These are phyloP conservation scores for Syrrhaptes paradoxus DNA, from an alignment of 2,113 vertebrate species.

Conservation along the genomic window DNA sequence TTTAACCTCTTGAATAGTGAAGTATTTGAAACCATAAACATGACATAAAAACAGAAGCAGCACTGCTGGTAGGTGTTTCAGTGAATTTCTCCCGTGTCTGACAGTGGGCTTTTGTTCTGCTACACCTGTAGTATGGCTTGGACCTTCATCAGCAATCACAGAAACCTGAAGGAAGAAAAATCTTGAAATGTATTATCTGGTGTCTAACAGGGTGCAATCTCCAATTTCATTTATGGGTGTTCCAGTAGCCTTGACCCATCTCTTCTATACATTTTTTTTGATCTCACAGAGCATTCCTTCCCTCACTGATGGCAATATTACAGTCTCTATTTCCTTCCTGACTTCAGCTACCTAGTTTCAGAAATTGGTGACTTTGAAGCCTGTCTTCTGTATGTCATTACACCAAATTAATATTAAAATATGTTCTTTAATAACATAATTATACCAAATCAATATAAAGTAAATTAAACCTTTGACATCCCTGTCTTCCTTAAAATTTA, in stretches of 20 bases:
- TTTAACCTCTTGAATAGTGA: not conserved
- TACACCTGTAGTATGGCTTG: not conserved
- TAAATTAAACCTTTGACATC: not conserved
- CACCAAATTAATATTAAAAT: not conserved
- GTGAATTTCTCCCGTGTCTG: not conserved
- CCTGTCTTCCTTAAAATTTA: not conserved
- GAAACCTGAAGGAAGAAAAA: not conserved
- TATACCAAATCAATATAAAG: not conserved
- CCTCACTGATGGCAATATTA: not conserved
- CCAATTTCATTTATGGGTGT: not conserved
- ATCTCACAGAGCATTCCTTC: not conserved
- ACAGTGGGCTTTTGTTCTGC: not conserved
- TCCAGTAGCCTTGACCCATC: not conserved
- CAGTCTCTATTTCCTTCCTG: not conserved
- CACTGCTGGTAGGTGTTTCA: not conserved
- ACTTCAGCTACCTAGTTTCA: not conserved
- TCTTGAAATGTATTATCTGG: not conserved
- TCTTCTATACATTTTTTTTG: rapidly evolving
- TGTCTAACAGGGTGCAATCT: not conserved
- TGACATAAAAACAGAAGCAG: not conserved
- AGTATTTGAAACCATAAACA: not conserved
- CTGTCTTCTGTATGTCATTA: not conserved
- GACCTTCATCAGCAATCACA: not conserved
- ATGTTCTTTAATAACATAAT: not conserved
- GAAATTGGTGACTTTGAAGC: not conserved